Percentiles rank a stretch among this genome's conserved stretches.
These are phyloP conservation scores for Strigops habroptila DNA, from an alignment of 2,113 vertebrate species.

Conservation along the genomic window DNA sequence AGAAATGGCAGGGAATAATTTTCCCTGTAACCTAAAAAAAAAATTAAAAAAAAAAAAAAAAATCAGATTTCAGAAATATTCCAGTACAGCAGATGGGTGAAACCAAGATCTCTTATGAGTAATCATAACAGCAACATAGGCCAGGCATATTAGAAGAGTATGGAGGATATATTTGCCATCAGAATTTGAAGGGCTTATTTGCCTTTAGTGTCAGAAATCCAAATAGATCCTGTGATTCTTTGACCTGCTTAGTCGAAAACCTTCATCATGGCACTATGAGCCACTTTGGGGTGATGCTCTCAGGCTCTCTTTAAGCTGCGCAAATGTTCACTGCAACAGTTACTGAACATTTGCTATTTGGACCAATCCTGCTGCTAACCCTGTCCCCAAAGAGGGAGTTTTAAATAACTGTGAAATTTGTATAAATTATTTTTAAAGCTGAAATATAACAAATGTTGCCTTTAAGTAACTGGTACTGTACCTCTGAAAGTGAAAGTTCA, in stretches of 20 bases:
- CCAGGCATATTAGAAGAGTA: not conserved
- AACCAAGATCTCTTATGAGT: not conserved
- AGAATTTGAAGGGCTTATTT: not conserved
- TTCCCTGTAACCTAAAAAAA: not conserved
- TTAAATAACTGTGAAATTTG: not conserved
- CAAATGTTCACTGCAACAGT: not conserved
- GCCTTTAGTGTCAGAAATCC: not conserved
- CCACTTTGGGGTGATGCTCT: not conserved
- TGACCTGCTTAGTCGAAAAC: not conserved
- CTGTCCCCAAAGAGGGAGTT: not conserved
- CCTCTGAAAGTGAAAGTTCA: not conserved
- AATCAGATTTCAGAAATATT: not conserved
- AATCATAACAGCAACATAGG: not conserved
- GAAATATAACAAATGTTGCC: not conserved
- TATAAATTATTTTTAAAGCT: not conserved
- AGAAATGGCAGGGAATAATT: not conserved
- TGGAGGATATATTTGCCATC: not conserved
- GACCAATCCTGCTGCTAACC: not conserved
- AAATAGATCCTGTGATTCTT: not conserved
- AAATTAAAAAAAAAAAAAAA: not conserved
- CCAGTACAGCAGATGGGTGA: not conserved
- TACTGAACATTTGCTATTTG: not conserved
- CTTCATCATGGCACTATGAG: not conserved
- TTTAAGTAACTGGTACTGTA: not conserved
- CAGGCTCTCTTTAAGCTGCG: not conserved